Evolutionary conservation across 2,113 vertebrate species (phyloP).

Genomic region (Chamaetylas fuelleborni): DNA sequence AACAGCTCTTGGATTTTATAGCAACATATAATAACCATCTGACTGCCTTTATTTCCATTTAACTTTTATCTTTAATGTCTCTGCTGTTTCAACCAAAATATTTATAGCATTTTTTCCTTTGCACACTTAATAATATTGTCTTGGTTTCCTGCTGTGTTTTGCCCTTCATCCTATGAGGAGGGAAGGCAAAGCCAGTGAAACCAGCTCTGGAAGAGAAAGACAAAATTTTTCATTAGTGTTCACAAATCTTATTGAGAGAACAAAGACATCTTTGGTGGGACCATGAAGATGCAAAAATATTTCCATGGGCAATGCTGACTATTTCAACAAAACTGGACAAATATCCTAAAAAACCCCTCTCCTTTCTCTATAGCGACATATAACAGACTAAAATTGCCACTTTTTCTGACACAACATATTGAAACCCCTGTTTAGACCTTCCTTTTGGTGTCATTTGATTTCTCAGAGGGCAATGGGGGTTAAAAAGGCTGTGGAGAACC

Average conservation of each 20-base stretch:
- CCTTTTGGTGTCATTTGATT: not conserved
- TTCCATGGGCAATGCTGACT: not conserved
- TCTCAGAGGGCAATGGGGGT: not conserved
- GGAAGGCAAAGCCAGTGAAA: not conserved
- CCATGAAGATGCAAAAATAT: not conserved
- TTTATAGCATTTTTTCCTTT: constrained; percentile 68
- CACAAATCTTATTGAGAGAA: not conserved
- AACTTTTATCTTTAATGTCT: constrained; percentile 77
- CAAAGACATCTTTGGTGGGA: not conserved
- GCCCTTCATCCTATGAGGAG: not conserved
- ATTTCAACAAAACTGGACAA: not conserved
- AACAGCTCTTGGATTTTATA: constrained; percentile 76
- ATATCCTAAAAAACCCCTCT: not conserved
- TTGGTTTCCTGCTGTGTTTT: constrained; percentile 30
- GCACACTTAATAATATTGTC: constrained; percentile 49
- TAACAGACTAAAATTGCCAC: not conserved
- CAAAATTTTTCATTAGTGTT: not conserved
- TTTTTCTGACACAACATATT: not conserved
- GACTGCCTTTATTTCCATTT: constrained; percentile 80
- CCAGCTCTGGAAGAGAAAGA: not conserved
- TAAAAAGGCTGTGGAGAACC: not conserved
- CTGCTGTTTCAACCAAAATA: constrained; percentile 76
- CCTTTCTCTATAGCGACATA: not conserved
- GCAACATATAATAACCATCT: constrained; percentile 78
- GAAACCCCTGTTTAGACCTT: not conserved